Evolutionary conservation across 2,888 invertebrate genomes (phyloP).

Genomic region (Agrenia bidenticulata): DNA sequence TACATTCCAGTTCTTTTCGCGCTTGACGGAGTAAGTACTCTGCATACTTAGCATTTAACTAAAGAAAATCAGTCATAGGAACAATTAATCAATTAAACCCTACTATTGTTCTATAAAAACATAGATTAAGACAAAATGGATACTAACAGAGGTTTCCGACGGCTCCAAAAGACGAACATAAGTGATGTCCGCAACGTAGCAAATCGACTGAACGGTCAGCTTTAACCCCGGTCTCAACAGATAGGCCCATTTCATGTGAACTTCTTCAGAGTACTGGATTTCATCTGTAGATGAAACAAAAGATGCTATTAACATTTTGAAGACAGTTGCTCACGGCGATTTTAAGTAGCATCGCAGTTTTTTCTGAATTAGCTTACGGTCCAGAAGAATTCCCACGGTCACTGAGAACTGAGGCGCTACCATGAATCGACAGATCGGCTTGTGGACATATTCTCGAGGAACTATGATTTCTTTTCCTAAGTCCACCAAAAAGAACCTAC

Average conservation of each 20-base stretch:
- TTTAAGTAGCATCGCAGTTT: too few relatives aligned
- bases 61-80: too few relatives aligned
- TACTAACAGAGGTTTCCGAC: neutral
- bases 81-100: too few relatives aligned
- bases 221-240: conserved; percentile 17
- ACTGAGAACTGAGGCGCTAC: conserved; percentile 4
- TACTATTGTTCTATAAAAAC: too few relatives aligned
- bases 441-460: neutral
- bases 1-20: too few relatives aligned
- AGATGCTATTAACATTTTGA: too few relatives aligned
- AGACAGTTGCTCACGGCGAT: too few relatives aligned
- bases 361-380: too few relatives aligned
- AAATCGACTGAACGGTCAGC: neutral
- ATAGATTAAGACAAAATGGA: neutral
- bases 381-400: neutral
- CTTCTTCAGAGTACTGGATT: conserved; percentile 12
- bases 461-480: conserved; percentile 18
- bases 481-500: conserved; percentile 26
- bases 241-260: conserved; percentile 24
- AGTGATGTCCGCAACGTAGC: neutral
- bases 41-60: too few relatives aligned
- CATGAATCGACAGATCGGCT: neutral
- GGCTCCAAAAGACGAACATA: neutral
- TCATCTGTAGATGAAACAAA: conserved; percentile 6
- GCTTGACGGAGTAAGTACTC: too few relatives aligned